Evolutionary conservation across 1,140 invertebrate genomes (phyloP), one percentile per base, ranked within the genome.

Genomic region (Drosophila navojoa): DNA sequence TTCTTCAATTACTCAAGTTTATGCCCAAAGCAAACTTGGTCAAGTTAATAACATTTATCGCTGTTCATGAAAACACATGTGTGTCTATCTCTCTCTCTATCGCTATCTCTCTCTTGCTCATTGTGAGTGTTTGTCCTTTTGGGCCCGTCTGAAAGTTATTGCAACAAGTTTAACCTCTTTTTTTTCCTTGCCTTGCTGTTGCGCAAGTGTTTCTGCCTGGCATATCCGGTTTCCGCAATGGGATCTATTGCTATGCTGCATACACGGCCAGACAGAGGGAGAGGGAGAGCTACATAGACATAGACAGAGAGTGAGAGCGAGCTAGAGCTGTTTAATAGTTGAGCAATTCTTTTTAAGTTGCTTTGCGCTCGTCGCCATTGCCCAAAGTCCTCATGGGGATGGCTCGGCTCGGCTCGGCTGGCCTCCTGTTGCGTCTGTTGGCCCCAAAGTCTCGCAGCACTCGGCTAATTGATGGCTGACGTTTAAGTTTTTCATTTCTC

Each of bases 31-130:
- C 64, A 68, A 58, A 72, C 55, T 73, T 57, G 63, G 66, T 61
- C 71, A 87, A 86, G 82, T 87, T 81, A 87, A 86, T 86, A 87
- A 79, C 81, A 87, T 87, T 86, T 87, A 86, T 87, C 76, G 81
- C 61, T 79, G 16, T 55, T 66, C 79, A 87, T 87, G 35, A 87
- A 81, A 86, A 79, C 76, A 81, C 70, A 50, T 60, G 42, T 16
- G 22, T 44, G 4, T 32, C 6, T 49, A 16, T 58, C 45, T 57
- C 27, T 69, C 38, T 60, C 59, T 58, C 32, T 49, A 50, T 52
- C 32, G 64, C 19, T 54, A n/a, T 22, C 19, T 22, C 19, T 22
- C 19, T 2, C 19, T 22, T 3, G 19, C 19, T 22, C 19, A 22
- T 22, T 27, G 47, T 62, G 10, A 52, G 49, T 53, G 57, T 63